Base-by-base conservation (phyloP, 1,140 invertebrate species). In the fruit fly (Drosophila melanogaster) region DNA sequence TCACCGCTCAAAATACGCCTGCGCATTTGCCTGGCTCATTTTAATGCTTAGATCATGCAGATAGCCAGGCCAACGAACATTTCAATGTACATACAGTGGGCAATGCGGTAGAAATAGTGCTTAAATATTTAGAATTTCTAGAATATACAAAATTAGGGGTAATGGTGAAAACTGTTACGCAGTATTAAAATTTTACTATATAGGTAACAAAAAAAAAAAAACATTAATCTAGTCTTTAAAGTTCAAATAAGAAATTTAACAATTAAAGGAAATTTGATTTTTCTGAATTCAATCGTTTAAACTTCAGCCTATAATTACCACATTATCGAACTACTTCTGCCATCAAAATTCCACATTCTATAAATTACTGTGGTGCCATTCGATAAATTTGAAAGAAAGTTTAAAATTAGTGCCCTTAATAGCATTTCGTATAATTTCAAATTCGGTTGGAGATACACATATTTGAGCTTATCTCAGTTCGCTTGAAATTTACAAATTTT, bases 1-100 rank as follows among this genome's bases (percentile, higher is more conserved):
- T 67, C 44, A 43, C 56, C 50, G 58, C 55, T 76, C 47, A 75
- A 74, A 56, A 76, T 65, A 76, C 71, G 64, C 64, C 74, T 70
- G 50, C 74, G 74, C 72, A 56, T 55, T 77, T 40, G 47, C 22
- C 22, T 57, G 53, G 49, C 51, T 70, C 67, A 70, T 70, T 70
- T 70, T 70, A 70, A 56, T 70, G 67, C 43, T 46, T 26, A 56
- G 67, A 71, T 71, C 67, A 69, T 19, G 24, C 41, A 54, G 66
- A 70, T 69, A 70, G 67, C 50, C 41, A 26, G 17, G 44, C n/a
- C 65, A 12, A 19, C n/a, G 35, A 56, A 69, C 40, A 56, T 57
- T 55, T 49, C 1, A 4, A 5, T n/a, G 33, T 19, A 70, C 43
- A 24, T 19, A 70, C 50, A 26, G 43, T 70, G 64, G 64, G 33